Evolutionary conservation across 92 coral and sea anemone species (phyloP).

Genomic region (Palythoa grandiflora): DNA sequence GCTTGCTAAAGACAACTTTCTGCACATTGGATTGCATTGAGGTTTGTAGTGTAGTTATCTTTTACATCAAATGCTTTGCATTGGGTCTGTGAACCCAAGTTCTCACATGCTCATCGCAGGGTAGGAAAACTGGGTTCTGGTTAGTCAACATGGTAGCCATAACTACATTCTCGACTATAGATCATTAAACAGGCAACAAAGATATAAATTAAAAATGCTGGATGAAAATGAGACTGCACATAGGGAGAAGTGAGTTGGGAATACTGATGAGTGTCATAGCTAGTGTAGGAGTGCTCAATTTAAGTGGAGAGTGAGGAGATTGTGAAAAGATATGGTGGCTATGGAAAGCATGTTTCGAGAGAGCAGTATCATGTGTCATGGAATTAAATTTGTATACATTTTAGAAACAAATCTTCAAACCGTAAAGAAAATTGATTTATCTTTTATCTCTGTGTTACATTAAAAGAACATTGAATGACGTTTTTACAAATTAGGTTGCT

Average conservation of each 20-base stretch:
- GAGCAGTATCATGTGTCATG: constrained; percentile 23
- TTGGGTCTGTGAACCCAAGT: no score
- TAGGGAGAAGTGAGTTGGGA: constrained; percentile 35
- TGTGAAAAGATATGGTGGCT: constrained; percentile 53
- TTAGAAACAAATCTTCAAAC: no score
- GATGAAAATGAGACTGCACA: neutral
- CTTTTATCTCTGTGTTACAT: no score
- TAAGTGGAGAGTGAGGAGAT: constrained; percentile 48
- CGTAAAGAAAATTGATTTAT: no score
- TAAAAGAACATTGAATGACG: no score
- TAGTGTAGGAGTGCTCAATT: constrained; percentile 36
- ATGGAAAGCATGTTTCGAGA: constrained; percentile 48
- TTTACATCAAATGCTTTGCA: no score
- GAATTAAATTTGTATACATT: no score
- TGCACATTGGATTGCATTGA: no score
- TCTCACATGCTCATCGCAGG: neutral
- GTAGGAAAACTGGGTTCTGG: neutral
- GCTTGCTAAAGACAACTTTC: no score
- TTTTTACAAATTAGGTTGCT: no score
- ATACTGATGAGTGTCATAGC: constrained; percentile 34
- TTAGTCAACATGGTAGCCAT: neutral
- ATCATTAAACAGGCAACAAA: neutral
- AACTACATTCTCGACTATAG: neutral
- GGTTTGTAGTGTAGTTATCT: no score
- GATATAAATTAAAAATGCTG: neutral